Evolutionary conservation across 2,888 invertebrate species (phyloP).

Genomic region (Halictus ligatus): DNA sequence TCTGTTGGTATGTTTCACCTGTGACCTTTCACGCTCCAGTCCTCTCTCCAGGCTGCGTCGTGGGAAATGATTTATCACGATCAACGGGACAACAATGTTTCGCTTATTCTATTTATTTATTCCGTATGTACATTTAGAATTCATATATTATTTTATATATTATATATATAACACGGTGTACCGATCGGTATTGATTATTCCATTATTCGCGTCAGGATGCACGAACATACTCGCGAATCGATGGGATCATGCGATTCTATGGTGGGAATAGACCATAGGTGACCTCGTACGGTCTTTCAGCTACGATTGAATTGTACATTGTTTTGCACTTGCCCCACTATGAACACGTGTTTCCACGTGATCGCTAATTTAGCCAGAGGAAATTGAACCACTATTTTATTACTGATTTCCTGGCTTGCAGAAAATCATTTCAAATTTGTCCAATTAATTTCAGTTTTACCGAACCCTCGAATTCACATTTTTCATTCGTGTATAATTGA

Average conservation of each 20-base stretch:
- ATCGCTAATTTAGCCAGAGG: background rate
- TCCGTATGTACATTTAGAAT: conserved; percentile 57
- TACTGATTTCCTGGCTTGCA: background rate
- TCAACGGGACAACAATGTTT: conserved; percentile 8
- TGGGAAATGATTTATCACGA: background rate
- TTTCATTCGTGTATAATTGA: too few relatives aligned
- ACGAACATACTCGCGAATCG: conserved; percentile 21
- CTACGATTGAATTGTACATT: background rate
- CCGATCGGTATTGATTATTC: conserved; percentile 29
- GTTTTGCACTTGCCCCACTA: background rate
- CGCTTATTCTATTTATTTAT: conserved; percentile 47
- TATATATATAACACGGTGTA: conserved; percentile 54
- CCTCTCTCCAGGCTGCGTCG: background rate
- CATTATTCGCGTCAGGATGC: conserved; percentile 9
- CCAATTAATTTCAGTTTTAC: background rate
- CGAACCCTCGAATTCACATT: background rate
- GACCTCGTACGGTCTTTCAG: background rate
- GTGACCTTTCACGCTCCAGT: conserved; percentile 16
- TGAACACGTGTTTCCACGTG: background rate
- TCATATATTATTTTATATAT: conserved; percentile 17
- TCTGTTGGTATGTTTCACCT: conserved; percentile 19
- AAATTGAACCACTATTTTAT: background rate
- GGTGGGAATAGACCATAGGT: background rate
- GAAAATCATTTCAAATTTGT: background rate
- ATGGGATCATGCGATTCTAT: background rate